A percentile compares a stretch with the other conserved stretches of the same genome.
These are phyloP conservation scores for Daktulosphaira vitifoliae DNA, from an alignment of 1,140 invertebrate genomes.

Conservation along the genomic window DNA sequence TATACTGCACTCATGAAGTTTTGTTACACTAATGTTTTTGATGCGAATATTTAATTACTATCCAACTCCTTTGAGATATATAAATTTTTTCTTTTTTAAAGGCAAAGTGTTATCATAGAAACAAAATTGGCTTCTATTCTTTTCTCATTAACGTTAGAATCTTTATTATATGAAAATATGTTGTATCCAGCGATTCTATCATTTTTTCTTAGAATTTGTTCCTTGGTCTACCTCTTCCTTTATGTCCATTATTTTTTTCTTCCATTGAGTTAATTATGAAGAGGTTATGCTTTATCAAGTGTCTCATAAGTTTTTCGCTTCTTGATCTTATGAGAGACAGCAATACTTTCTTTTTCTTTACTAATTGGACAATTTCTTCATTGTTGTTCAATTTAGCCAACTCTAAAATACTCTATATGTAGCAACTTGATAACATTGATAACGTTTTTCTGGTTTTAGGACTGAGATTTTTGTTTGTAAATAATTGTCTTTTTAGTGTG, in stretches of 20 bases:
- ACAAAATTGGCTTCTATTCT: too few species aligned
- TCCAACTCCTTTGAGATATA: too few species aligned
- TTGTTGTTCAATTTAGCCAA: neutral
- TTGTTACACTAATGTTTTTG: too few species aligned
- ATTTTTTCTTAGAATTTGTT: neutral
- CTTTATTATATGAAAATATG: too few species aligned
- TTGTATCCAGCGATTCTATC: too few species aligned
- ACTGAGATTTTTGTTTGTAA: neutral
- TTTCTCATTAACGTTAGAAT: too few species aligned
- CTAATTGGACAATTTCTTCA: neutral
- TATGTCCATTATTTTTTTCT: neutral
- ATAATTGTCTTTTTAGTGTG: neutral
- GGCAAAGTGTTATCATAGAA: too few species aligned
- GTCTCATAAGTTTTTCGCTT: neutral
- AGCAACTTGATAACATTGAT: neutral
- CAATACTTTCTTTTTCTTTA: neutral
- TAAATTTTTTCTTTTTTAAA: too few species aligned
- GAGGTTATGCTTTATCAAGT: neutral
- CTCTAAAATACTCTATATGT: neutral
- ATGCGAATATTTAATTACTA: too few species aligned
- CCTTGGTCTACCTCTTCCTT: neutral
- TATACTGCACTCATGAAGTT: too few species aligned
- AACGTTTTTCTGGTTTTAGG: neutral
- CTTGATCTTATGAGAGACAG: slow-evolving; percentile 7
- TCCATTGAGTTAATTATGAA: neutral